Conservation (phyloP, 2,888 invertebrate species). For the Trachelus iudaicus region DNA sequence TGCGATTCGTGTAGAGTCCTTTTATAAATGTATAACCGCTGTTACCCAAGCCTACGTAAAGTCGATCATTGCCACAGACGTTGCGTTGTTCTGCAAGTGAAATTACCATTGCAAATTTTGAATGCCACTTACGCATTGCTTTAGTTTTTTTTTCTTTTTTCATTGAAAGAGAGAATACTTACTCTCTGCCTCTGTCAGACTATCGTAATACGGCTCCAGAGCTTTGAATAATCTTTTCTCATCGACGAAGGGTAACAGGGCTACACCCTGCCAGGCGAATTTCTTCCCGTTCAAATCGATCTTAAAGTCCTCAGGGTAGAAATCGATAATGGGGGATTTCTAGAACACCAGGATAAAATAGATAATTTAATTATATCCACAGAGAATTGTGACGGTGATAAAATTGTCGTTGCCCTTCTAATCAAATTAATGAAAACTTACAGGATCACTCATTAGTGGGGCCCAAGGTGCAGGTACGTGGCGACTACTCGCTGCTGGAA, state of each 20-base stretch:
- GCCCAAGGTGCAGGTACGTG: slow-evolving; percentile 97
- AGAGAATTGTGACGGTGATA: background rate
- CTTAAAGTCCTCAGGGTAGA: slow-evolving; percentile 97
- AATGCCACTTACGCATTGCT: background rate
- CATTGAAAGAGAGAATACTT: slow-evolving; percentile 45
- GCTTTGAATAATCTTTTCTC: slow-evolving; percentile 89
- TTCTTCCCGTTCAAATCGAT: slow-evolving; percentile 99
- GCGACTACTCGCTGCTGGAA: slow-evolving; percentile 95
- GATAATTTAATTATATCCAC: background rate
- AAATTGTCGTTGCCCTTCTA: background rate
- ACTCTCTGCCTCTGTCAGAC: slow-evolving; percentile 87
- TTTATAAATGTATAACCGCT: slow-evolving; percentile 76
- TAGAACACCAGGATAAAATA: slow-evolving; percentile 57
- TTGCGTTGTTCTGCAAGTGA: slow-evolving; percentile 77
- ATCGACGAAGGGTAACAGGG: slow-evolving; percentile 97
- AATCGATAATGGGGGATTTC: slow-evolving; percentile 96
- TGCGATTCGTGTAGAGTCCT: slow-evolving; percentile 74
- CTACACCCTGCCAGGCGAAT: slow-evolving; percentile 99
- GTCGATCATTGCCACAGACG: slow-evolving; percentile 86
- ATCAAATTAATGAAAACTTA: slow-evolving; percentile 63
- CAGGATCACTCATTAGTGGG: slow-evolving; percentile 89
- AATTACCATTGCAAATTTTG: slow-evolving; percentile 13
- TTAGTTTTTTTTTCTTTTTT: background rate
- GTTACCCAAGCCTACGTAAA: slow-evolving; percentile 85
- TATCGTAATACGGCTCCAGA: slow-evolving; percentile 81